Percentiles rank a stretch among this genome's conserved stretches.
These are phyloP conservation scores for Xiphophorus couchianus DNA, from an alignment of 2,113 vertebrate species.

Conservation along the genomic window DNA sequence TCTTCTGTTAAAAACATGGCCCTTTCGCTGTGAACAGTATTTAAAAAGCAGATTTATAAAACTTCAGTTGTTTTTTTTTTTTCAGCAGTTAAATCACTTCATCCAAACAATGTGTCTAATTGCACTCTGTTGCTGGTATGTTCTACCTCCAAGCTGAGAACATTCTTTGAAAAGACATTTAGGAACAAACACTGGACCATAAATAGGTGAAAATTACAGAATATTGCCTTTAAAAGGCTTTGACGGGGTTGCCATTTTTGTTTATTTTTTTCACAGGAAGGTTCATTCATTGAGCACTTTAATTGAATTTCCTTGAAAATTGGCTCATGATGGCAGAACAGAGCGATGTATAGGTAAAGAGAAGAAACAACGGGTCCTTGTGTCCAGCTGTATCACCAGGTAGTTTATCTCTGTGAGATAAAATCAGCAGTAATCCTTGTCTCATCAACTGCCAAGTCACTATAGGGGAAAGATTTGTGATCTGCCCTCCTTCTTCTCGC, in stretches of 20 bases:
- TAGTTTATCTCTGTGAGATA: constrained; percentile 36
- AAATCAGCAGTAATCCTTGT: constrained; percentile 48
- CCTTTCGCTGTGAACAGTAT: neutral
- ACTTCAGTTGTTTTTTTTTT: too few species aligned
- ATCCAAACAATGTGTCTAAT: neutral
- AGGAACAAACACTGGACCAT: neutral
- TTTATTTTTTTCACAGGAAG: too few species aligned
- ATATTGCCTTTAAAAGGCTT: neutral
- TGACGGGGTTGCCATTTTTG: neutral
- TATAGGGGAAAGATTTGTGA: constrained; percentile 7
- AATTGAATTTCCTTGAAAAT: neutral
- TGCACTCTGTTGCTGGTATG: neutral
- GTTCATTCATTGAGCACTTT: neutral
- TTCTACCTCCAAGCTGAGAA: neutral
- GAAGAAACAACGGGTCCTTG: constrained; percentile 22
- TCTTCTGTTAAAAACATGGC: neutral
- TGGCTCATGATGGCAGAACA: neutral
- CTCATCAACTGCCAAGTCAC: constrained; percentile 62
- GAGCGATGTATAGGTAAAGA: neutral
- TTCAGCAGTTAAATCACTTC: neutral
- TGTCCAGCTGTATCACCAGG: constrained; percentile 41
- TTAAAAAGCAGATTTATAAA: neutral
- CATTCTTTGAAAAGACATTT: neutral
- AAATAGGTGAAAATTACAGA: neutral
- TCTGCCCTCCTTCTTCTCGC: neutral